Evolutionary conservation across 2,888 invertebrate species (phyloP), one percentile per base, ranked within the genome.

Genomic region (Chrysolina oricalcia): DNA sequence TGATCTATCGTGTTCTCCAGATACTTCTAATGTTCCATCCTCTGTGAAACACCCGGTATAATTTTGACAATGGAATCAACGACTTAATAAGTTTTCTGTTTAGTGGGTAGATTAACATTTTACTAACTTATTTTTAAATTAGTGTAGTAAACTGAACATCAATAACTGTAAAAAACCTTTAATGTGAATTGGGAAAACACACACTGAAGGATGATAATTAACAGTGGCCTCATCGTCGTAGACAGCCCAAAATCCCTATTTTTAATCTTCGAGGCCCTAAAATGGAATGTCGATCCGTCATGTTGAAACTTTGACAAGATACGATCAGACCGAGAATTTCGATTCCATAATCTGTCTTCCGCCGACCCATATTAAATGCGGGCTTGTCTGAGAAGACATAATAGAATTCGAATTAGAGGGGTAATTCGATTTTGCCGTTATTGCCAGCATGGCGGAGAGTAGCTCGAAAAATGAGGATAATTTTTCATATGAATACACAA

Each of bases 291-390:
- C n/a, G 27, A 59, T 59, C 59, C 40, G 70, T 70, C 74, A 41
- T 65, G 56, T 62, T 11, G 27, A 59, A 23, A 59, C 59, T 59
- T 70, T 59, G 50, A 73, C 64, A 48, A 43, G 69, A 68, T 43
- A 23, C 68, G 62, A 68, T 46, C 23, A 62, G 41, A 50, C 63
- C 68, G 68, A 56, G 53, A 50, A 73, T 65, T 73, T 62, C 43
- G 46, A 41, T 43, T 59, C 70, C 56, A 74, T 74, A 74, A 74
- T 74, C 27, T 48, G 46, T 17, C 69, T 65, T 65, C 46, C 10
- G 27, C 65, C 56, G 64, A 70, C 70, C 43, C 43, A 17, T 41
- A 56, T 69, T 73, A 43, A 59, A 73, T 46, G 63, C 43, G 48
- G 48, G 15, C 43, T 35, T 9, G 41, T 40, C 46, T 40, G 41